phyloP scores from a whole-genome alignment of 2,113 vertebrate genomes.

The Scalopus aquaticus region DNA sequence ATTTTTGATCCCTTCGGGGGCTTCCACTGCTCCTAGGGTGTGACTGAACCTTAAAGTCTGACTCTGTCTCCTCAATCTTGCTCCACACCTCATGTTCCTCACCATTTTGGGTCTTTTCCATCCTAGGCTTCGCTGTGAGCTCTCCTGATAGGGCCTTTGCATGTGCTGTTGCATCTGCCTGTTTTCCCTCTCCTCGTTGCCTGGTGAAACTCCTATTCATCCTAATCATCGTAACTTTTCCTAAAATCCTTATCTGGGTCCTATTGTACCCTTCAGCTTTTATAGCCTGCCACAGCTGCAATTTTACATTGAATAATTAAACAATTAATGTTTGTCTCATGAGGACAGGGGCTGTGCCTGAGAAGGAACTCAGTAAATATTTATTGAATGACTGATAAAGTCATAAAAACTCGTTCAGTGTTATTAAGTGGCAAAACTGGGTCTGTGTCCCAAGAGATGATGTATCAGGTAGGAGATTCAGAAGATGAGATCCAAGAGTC shows the following conservation, averaged over 20 bases:
- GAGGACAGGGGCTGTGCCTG: constrained; percentile 11
- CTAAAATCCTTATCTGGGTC: background rate
- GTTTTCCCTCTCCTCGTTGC: background rate
- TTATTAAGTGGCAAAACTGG: constrained; percentile 37
- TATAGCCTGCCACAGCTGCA: background rate
- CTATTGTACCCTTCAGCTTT: background rate
- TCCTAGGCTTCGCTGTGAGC: background rate
- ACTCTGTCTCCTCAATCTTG: background rate
- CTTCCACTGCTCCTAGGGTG: background rate
- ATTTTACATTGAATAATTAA: constrained; percentile 55
- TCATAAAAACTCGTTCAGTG: constrained; percentile 55
- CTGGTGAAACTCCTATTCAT: background rate
- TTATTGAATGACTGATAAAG: constrained; percentile 57
- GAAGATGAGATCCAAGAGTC: constrained; percentile 1
- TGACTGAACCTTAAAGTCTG: background rate
- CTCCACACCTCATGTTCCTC: background rate
- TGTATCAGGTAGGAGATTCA: background rate
- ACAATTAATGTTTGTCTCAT: constrained; percentile 46
- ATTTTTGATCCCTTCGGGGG: background rate
- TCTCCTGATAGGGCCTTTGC: background rate
- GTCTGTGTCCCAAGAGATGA: background rate
- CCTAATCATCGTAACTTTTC: background rate
- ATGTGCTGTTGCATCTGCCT: background rate
- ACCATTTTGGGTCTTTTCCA: background rate
- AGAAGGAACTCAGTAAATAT: constrained; percentile 57